Conservation (phyloP, 2,113 vertebrate species). For the Ailuropoda melanoleuca region DNA sequence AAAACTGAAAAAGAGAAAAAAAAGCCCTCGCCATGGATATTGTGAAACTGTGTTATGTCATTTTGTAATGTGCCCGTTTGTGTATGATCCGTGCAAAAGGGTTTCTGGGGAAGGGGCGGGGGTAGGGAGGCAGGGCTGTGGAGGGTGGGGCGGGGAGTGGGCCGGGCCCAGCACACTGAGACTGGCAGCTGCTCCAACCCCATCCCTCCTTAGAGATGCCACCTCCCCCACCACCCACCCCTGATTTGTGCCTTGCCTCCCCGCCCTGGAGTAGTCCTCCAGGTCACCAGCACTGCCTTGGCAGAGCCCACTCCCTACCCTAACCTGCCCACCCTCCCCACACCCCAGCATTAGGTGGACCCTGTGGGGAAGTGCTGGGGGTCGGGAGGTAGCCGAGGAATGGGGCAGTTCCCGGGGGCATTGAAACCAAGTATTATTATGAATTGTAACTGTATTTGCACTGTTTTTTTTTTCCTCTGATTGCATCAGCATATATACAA, state of each 20-base stretch:
- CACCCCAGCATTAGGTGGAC: constrained; percentile 72
- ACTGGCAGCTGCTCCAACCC: constrained; percentile 76
- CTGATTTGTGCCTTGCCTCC: constrained; percentile 82
- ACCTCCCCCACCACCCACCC: constrained; percentile 77
- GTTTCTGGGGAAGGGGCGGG: constrained; percentile 79
- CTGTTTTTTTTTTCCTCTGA: constrained; percentile 81
- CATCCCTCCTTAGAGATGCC: constrained; percentile 72
- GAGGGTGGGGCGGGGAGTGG: constrained; percentile 70
- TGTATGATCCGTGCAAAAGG: constrained; percentile 96
- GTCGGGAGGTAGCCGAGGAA: constrained; percentile 69
- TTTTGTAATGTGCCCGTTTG: constrained; percentile 97
- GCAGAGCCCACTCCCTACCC: constrained; percentile 76
- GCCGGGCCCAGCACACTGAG: constrained; percentile 76
- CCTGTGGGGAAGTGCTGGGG: constrained; percentile 74
- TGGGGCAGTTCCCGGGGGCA: constrained; percentile 74
- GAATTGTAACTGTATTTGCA: constrained; percentile 85
- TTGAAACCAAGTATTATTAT: constrained; percentile 80
- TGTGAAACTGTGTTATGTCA: constrained; percentile 94
- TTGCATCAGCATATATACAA: constrained; percentile 82
- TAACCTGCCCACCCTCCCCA: constrained; percentile 64
- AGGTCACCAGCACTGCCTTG: constrained; percentile 81
- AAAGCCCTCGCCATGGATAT: constrained; percentile 95
- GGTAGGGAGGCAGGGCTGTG: constrained; percentile 69
- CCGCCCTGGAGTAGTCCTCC: constrained; percentile 73
- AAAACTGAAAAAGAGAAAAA: constrained; percentile 87